Percentiles rank a stretch among this genome's conserved stretches.
Evolutionary conservation across 2,888 invertebrate genomes (phyloP).

Genomic region (Biston betularia): DNA sequence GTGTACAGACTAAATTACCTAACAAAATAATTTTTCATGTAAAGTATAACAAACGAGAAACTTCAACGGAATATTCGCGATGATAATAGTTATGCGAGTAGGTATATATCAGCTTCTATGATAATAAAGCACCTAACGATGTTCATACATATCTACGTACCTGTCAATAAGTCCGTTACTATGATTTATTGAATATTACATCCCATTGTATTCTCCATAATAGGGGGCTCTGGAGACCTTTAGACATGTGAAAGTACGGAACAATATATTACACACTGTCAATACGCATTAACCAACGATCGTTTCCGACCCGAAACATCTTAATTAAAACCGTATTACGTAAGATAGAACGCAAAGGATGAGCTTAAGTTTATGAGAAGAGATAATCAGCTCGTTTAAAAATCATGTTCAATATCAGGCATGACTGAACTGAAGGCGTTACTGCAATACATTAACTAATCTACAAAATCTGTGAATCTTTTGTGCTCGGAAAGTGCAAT

Average conservation of each 20-base stretch:
- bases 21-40: too few relatives aligned
- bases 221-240: slow-evolving; percentile 22
- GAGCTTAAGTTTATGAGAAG: slow-evolving; percentile 12
- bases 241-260: slow-evolving; percentile 26
- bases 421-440: slow-evolving; percentile 19
- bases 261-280: slow-evolving; percentile 21
- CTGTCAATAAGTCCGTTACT: slow-evolving; percentile 19
- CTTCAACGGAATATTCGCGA: too few relatives aligned
- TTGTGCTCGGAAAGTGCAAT: slow-evolving; percentile 50
- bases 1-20: too few relatives aligned
- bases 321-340: slow-evolving; percentile 18
- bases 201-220: slow-evolving; percentile 27
- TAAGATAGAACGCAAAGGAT: slow-evolving; percentile 16
- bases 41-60: too few relatives aligned
- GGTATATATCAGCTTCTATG: neutral
- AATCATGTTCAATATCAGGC: slow-evolving; percentile 7
- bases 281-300: slow-evolving; percentile 1
- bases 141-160: neutral
- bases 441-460: slow-evolving; percentile 24
- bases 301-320: slow-evolving; percentile 3
- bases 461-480: slow-evolving; percentile 32
- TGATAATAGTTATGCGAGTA: neutral
- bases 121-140: slow-evolving; percentile 15
- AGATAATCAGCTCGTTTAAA: slow-evolving; percentile 16
- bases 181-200: slow-evolving; percentile 35